Percentiles rank a stretch among this genome's conserved stretches.
Conservation (phyloP, 2,888 invertebrate genomes). For the Neocrepidodera transversa region DNA sequence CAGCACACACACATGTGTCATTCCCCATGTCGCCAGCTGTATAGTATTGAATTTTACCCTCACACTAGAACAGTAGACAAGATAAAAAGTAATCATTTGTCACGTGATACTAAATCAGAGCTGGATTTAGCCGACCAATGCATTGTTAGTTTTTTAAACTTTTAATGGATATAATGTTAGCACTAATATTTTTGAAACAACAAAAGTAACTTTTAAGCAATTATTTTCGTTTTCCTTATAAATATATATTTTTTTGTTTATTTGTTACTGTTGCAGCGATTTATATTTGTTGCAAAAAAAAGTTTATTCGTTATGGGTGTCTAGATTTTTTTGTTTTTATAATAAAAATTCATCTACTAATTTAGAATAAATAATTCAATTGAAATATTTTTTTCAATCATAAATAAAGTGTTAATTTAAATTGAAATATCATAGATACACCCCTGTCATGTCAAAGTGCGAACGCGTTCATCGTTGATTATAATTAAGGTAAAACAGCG, state of each 20-base stretch:
- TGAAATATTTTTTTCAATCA: no score
- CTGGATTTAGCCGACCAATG: background rate
- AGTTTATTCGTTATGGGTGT: no score
- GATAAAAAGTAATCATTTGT: conserved; percentile 33
- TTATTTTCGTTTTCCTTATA: no score
- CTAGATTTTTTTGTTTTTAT: no score
- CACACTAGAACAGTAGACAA: conserved; percentile 29
- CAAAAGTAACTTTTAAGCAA: no score
- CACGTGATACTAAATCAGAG: conserved; percentile 29
- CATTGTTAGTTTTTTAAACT: background rate
- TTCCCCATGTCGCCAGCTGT: conserved; percentile 39
- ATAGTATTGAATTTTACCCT: conserved; percentile 38
- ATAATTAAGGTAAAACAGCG: conserved; percentile 24
- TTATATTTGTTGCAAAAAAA: no score
- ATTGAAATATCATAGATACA: conserved; percentile 6
- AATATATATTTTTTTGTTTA: no score
- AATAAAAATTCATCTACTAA: no score
- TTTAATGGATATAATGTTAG: background rate
- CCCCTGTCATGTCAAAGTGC: conserved; percentile 6
- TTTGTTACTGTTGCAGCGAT: no score
- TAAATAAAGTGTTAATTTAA: no score
- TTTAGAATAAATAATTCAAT: no score
- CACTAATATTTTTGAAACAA: no score
- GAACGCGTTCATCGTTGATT: conserved; percentile 26
- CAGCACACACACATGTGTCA: conserved; percentile 35